These are phyloP conservation scores for Cygnus atratus DNA, from an alignment of 2,113 vertebrate species.

Conservation along the genomic window DNA sequence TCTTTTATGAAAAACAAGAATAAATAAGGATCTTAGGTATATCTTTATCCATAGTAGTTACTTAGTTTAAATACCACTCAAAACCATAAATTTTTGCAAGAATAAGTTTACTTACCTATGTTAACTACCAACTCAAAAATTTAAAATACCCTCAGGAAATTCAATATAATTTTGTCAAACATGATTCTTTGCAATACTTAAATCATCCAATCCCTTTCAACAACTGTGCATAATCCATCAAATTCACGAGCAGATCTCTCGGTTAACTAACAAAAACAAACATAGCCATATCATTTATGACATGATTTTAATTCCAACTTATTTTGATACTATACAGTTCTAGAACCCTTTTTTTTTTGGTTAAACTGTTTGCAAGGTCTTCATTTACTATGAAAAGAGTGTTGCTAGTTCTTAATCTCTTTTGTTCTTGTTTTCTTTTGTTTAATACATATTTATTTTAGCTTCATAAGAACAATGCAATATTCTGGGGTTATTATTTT, in stretches of 20 bases:
- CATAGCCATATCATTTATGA: background rate
- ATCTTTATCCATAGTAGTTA: background rate
- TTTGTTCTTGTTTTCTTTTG: background rate
- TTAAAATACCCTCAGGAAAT: background rate
- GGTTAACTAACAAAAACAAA: conserved; percentile 19
- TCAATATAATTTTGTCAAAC: background rate
- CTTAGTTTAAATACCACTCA: background rate
- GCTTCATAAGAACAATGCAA: background rate
- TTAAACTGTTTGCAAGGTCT: background rate
- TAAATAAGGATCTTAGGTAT: background rate
- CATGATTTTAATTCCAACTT: background rate
- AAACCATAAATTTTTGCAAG: background rate
- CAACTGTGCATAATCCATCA: background rate
- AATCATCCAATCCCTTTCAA: background rate
- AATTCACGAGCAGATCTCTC: background rate
- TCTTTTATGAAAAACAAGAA: background rate
- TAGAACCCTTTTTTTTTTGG: background rate
- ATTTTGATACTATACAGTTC: background rate
- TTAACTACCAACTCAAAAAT: background rate
- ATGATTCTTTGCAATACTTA: background rate
- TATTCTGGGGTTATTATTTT: background rate
- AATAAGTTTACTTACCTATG: background rate
- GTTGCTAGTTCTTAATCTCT: background rate
- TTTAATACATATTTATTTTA: background rate
- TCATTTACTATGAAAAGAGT: background rate